Percentiles rank a stretch among this genome's conserved stretches.
These are phyloP conservation scores for Notarius lentiginosus DNA, from an alignment of 2,113 vertebrate genomes.

Conservation along the genomic window DNA sequence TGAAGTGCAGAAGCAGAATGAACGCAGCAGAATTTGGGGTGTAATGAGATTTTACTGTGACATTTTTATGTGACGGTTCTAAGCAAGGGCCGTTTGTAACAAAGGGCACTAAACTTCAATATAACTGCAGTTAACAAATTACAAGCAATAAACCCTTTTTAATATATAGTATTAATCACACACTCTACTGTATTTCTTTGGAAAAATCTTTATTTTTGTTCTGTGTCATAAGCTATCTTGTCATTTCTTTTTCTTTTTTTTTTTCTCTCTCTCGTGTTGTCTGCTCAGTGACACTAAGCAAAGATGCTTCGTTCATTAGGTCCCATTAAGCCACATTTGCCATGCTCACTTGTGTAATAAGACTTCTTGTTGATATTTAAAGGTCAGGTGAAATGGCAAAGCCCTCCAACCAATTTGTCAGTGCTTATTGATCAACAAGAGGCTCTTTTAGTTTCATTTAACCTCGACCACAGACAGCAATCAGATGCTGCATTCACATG, in stretches of 20 bases:
- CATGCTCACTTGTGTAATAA: slow-evolving; percentile 43
- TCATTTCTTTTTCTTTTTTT: background rate
- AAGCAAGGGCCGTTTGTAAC: background rate
- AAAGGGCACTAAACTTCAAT: background rate
- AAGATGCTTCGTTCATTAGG: slow-evolving; percentile 32
- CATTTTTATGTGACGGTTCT: background rate
- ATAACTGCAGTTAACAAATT: background rate
- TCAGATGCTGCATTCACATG: background rate
- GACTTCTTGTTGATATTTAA: slow-evolving; percentile 52
- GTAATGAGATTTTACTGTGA: background rate
- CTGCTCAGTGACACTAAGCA: slow-evolving; percentile 9
- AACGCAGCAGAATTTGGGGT: background rate
- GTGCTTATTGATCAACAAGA: slow-evolving; percentile 41
- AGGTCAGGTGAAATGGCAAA: slow-evolving; percentile 55
- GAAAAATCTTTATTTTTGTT: background rate
- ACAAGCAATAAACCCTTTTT: background rate
- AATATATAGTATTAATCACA: background rate
- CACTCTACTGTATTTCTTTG: background rate
- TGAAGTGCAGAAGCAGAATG: background rate
- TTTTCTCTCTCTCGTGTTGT: background rate
- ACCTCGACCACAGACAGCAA: slow-evolving; percentile 29
- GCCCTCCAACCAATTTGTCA: slow-evolving; percentile 38
- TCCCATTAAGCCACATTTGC: slow-evolving; percentile 39
- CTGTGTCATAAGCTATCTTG: slow-evolving; percentile 18
- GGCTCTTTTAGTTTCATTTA: slow-evolving; percentile 38